phyloP scores from a whole-genome alignment of 2,888 invertebrate species.

The Epistrophe eligans region DNA sequence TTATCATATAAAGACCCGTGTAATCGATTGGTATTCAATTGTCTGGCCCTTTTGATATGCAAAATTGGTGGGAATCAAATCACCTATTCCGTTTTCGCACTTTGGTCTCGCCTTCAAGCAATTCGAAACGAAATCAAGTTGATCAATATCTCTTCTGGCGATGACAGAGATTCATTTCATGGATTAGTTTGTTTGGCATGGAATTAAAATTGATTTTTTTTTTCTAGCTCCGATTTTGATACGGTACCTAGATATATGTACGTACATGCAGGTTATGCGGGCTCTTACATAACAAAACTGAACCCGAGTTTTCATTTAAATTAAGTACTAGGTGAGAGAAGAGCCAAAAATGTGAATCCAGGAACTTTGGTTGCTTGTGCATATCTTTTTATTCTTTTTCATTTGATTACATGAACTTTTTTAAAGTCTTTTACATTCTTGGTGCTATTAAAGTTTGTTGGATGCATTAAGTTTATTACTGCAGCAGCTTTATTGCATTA shows the following conservation, averaged over 20 bases:
- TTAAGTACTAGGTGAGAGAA: neutral
- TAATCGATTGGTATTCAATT: constrained; percentile 23
- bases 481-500: too few relatives aligned
- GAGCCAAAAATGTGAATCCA: too few relatives aligned
- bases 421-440: too few relatives aligned
- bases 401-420: too few relatives aligned
- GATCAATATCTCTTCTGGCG: constrained; percentile 16
- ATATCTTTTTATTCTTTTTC: too few relatives aligned
- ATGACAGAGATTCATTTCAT: constrained; percentile 5
- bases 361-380: too few relatives aligned
- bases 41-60: constrained; percentile 2
- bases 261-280: neutral
- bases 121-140: neutral
- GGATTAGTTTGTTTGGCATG: neutral
- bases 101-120: neutral
- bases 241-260: neutral
- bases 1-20: neutral
- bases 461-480: too few relatives aligned
- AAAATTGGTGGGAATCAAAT: neutral
- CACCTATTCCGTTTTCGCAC: neutral
- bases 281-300: neutral
- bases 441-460: too few relatives aligned
- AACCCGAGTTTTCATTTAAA: neutral
- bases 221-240: neutral
- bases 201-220: constrained; percentile 12